These are phyloP conservation scores for Rhinichthys klamathensis DNA, from an alignment of 2,113 vertebrate genomes.

Conservation along the genomic window DNA sequence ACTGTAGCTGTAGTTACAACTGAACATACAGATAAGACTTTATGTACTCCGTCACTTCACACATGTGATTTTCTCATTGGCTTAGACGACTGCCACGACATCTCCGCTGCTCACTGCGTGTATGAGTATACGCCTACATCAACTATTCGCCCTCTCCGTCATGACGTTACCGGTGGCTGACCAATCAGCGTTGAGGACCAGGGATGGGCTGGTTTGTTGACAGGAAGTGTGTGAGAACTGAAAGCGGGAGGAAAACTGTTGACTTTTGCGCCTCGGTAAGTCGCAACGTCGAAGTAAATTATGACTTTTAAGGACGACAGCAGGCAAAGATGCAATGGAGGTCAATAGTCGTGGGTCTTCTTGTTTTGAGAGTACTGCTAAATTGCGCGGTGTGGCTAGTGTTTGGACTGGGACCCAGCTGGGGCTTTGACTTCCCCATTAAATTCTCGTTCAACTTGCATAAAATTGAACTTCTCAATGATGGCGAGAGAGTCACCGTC, in stretches of 20 bases:
- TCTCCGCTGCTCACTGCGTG: not conserved
- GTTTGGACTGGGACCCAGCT: slow-evolving; percentile 83
- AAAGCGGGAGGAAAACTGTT: slow-evolving; percentile 19
- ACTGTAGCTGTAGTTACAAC: not conserved
- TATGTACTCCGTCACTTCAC: slow-evolving; percentile 10
- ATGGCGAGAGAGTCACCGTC: slow-evolving; percentile 49
- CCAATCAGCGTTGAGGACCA: slow-evolving; percentile 65
- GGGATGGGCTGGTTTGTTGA: slow-evolving; percentile 71
- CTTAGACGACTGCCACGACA: slow-evolving; percentile 62
- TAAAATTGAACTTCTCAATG: slow-evolving; percentile 72
- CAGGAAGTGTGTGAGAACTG: slow-evolving; percentile 69
- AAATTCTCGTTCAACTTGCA: slow-evolving; percentile 72
- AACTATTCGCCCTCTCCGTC: slow-evolving; percentile 59
- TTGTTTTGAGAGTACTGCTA: slow-evolving; percentile 85
- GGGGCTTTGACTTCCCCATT: slow-evolving; percentile 80
- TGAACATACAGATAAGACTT: not conserved
- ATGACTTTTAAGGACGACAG: slow-evolving; percentile 73
- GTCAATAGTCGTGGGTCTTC: slow-evolving; percentile 88
- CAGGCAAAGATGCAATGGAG: slow-evolving; percentile 93
- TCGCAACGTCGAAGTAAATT: slow-evolving; percentile 63
- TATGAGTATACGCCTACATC: slow-evolving; percentile 47
- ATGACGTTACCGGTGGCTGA: not conserved
- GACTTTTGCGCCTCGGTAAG: slow-evolving; percentile 11
- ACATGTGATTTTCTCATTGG: slow-evolving; percentile 71
- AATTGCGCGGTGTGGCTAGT: slow-evolving; percentile 83